Evolutionary conservation across 2,888 invertebrate genomes (phyloP).

Genomic region (Bellardia bayeri): DNA sequence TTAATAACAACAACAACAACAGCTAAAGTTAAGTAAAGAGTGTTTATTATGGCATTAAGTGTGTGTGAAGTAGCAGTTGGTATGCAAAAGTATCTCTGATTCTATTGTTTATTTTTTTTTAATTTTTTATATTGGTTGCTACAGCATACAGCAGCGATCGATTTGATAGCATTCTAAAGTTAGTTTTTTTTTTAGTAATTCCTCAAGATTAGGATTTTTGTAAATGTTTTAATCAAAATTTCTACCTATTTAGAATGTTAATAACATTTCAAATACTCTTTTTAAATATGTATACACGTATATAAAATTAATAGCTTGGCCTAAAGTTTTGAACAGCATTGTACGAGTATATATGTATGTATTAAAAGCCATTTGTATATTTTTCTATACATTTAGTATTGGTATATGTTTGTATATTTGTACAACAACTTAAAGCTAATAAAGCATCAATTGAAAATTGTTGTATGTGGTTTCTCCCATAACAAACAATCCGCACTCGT

Average conservation of each 20-base stretch:
- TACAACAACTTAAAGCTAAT: slow-evolving; percentile 54
- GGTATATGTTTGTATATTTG: slow-evolving; percentile 8
- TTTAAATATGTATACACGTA: no score
- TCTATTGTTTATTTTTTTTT: slow-evolving; percentile 37
- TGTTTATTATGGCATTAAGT: slow-evolving; percentile 56
- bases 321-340: neutral
- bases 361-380: no score
- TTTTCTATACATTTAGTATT: neutral
- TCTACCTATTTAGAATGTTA: no score
- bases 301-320: no score
- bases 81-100: slow-evolving; percentile 47
- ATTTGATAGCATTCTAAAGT: slow-evolving; percentile 1
- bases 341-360: neutral
- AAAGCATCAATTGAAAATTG: slow-evolving; percentile 55
- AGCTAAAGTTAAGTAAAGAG: slow-evolving; percentile 35
- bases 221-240: no score
- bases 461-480: slow-evolving; percentile 19
- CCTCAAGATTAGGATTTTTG: no score
- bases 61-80: slow-evolving; percentile 61
- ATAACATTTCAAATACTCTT: no score
- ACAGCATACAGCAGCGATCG: neutral
- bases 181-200: no score
- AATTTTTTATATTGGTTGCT: slow-evolving; percentile 3
- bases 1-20: slow-evolving; percentile 17
- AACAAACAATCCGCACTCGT: slow-evolving; percentile 17